Evolutionary conservation across 2,797 vertebrate species (phyloP).

Genomic region (Parambassis ranga): DNA sequence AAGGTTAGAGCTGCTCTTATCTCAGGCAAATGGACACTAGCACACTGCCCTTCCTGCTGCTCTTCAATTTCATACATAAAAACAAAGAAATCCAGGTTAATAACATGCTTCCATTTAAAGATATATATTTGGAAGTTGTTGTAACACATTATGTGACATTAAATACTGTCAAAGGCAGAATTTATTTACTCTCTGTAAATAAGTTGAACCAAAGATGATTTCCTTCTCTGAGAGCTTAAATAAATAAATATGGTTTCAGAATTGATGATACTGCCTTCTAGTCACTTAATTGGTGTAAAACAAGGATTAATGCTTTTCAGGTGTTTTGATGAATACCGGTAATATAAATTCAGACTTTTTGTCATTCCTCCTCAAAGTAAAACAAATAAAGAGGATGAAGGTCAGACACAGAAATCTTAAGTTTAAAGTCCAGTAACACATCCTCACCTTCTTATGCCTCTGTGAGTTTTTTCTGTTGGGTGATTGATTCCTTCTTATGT

Average conservation of each 20-base stretch:
- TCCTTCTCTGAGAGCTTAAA: neutral
- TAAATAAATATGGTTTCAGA: neutral
- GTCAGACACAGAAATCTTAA: too few species aligned
- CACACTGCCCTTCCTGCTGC: neutral
- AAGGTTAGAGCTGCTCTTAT: neutral
- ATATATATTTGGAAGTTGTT: neutral
- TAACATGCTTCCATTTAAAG: neutral
- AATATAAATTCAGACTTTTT: neutral
- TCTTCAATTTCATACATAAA: neutral
- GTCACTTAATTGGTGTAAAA: neutral
- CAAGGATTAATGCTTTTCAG: neutral
- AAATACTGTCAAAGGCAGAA: neutral
- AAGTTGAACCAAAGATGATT: neutral
- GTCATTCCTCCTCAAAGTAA: neutral
- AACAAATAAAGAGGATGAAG: too few species aligned
- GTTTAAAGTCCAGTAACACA: too few species aligned
- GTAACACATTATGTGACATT: neutral
- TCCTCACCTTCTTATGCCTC: neutral
- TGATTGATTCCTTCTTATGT: neutral
- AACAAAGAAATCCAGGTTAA: neutral
- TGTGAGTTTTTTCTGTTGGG: neutral
- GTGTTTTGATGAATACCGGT: neutral
- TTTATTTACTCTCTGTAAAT: too few species aligned
- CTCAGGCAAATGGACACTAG: conserved; percentile 19
- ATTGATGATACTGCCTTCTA: neutral